A percentile compares a stretch with the other conserved stretches of the same genome.
Conservation (phyloP, 2,113 vertebrate species). For the Megalops atlanticus region DNA sequence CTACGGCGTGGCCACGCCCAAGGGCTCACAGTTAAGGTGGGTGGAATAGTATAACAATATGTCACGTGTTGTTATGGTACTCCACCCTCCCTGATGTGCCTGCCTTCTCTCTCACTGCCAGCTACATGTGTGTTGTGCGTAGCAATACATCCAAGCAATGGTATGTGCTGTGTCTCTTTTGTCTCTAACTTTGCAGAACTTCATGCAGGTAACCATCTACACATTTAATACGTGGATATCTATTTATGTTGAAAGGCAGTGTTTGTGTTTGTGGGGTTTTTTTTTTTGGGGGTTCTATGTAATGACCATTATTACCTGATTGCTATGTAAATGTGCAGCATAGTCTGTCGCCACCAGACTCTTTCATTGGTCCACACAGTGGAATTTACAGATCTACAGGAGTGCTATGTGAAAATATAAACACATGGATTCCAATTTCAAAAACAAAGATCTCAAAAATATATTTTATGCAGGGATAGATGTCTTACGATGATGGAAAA, state of each 20-base stretch:
- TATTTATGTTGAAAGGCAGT: conserved; percentile 56
- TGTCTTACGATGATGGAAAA: neutral
- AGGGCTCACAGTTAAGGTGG: conserved; percentile 99
- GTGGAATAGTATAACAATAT: conserved; percentile 99
- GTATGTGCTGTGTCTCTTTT: conserved; percentile 72
- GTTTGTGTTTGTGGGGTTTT: conserved; percentile 48
- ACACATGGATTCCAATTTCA: neutral
- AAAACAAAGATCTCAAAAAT: no score
- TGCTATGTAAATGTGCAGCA: conserved; percentile 56
- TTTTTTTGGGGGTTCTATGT: conserved; percentile 29
- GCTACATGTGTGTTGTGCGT: conserved; percentile 69
- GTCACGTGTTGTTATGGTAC: conserved; percentile 99
- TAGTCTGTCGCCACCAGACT: conserved; percentile 45
- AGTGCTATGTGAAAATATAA: neutral
- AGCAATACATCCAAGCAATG: conserved; percentile 58
- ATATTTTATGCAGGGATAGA: neutral
- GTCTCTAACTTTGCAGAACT: conserved; percentile 69
- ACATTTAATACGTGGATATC: conserved; percentile 23
- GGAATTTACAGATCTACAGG: conserved; percentile 59
- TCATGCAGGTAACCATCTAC: conserved; percentile 69
- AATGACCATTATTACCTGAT: conserved; percentile 40
- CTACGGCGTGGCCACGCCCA: conserved; percentile 98
- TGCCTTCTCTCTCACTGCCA: conserved; percentile 54
- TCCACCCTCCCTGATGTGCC: conserved; percentile 99
- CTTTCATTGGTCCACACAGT: conserved; percentile 40